Conservation (phyloP, 1,140 invertebrate species). For the Drosophila trapezifrons region DNA sequence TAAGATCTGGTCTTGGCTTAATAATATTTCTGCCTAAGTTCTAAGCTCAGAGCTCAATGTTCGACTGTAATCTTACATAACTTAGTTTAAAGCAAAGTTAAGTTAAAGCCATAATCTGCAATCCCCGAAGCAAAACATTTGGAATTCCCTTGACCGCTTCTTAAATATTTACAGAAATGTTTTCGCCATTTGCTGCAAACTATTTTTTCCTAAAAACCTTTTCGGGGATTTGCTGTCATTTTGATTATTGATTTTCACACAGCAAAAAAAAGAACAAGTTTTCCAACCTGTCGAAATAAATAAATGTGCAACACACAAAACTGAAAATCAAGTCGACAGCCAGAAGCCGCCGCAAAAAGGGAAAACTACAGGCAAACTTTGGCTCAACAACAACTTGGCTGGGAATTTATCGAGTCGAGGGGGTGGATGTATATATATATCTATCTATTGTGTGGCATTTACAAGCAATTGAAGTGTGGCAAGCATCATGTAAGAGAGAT, state of each 20-base stretch:
- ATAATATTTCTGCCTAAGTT: no score
- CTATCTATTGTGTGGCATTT: constrained; percentile 73
- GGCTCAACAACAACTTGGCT: constrained; percentile 24
- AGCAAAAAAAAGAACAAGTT: constrained; percentile 27
- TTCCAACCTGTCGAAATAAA: constrained; percentile 69
- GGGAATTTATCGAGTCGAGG: constrained; percentile 48
- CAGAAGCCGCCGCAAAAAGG: constrained; percentile 51
- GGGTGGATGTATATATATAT: constrained; percentile 25
- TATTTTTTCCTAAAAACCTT: constrained; percentile 42
- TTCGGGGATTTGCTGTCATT: constrained; percentile 63
- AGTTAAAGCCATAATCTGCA: background rate
- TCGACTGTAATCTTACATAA: background rate
- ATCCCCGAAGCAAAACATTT: background rate
- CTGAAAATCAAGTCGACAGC: constrained; percentile 69
- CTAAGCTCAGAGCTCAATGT: no score
- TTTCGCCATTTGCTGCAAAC: background rate
- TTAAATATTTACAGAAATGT: constrained; percentile 62
- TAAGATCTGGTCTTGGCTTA: no score
- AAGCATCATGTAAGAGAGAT: constrained; percentile 65
- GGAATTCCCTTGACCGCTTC: constrained; percentile 29
- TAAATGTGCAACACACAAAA: constrained; percentile 73
- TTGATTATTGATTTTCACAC: constrained; percentile 67
- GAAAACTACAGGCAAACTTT: constrained; percentile 64
- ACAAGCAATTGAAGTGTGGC: constrained; percentile 74
- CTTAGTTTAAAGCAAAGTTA: background rate